Conservation (phyloP, 2,113 vertebrate species). For the Heterotilapia buettikoferi region DNA sequence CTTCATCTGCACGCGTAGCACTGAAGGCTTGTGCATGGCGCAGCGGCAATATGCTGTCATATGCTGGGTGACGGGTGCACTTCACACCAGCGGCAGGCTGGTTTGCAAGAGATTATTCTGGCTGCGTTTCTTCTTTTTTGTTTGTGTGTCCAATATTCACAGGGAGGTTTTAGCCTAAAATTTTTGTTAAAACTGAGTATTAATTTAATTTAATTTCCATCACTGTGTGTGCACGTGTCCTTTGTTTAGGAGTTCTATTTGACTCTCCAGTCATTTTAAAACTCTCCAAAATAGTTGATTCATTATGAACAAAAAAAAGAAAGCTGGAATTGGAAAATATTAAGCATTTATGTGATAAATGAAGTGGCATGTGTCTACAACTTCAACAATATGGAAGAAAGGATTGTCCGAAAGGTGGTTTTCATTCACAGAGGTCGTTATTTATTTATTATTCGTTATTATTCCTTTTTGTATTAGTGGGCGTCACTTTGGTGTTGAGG, state of each 20-base stretch:
- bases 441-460: not conserved
- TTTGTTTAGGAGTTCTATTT: not conserved
- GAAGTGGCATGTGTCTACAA: not conserved
- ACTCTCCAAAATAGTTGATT: not conserved
- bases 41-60: constrained; percentile 24
- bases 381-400: not conserved
- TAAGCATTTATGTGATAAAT: not conserved
- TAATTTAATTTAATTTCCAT: not conserved
- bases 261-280: not conserved
- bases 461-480: not conserved
- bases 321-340: not conserved
- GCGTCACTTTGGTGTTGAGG: not conserved
- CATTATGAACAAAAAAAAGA: not conserved
- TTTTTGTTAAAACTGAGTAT: not conserved
- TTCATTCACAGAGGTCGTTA: not conserved
- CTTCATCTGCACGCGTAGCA: constrained; percentile 48
- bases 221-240: not conserved
- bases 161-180: not conserved
- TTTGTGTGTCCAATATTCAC: not conserved
- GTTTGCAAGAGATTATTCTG: not conserved
- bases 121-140: not conserved
- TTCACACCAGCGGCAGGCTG: constrained; percentile 3
- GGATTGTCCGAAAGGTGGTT: not conserved
- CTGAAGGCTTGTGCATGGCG: constrained; percentile 1
- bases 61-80: constrained; percentile 10